Base-by-base conservation (phyloP, 1,140 invertebrate species). In the Sitobion miscanthi region DNA sequence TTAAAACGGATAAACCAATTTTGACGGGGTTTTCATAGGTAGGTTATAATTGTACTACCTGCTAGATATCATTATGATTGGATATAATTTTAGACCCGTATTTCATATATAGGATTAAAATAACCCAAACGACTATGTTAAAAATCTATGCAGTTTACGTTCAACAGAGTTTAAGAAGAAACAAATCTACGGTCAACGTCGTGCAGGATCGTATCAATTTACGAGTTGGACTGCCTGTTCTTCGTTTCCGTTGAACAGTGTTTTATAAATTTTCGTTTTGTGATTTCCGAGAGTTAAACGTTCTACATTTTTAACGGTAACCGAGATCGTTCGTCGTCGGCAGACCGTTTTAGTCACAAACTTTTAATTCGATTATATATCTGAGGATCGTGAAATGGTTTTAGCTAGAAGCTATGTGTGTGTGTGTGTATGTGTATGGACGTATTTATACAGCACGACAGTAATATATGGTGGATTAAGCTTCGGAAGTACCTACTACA, bases 281-380 rank as follows among this genome's bases (percentile, higher is more conserved):
- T 62, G 25, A 69, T 69, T 69, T n/a, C 62, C 2, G 4, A 25
- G 25, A 7, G 17, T 69, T 69, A 14, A 69, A 69, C 30, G 62
- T 69, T 30, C n/a, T 69, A 14, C 2, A 69, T 69, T 69, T 85
- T 85, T 45, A 14, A 47, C 42, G 2, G 25, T 45, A 45, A 45
- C 83, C 23, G 9, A 85, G 25, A 85, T 9, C 21, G 82, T 30
- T 62, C 38, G 38, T 42, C 21, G 8, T 38, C 25, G 25, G 57
- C 57, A 62, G 25, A 62, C 30, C 2, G 38, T 86, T 47, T 45
- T 7, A 49, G 25, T 87, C 42, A 8, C 23, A 45, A 85, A 85
- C 83, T 87, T 87, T 87, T 49, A 47, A 87, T 87, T 87, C 45
- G 25, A 49, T 49, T 87, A 87, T 87, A 87, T 49, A 87, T 87